Percentiles rank a stretch among this genome's conserved stretches.
Evolutionary conservation across 2,888 invertebrate genomes (phyloP).

Genomic region (Agrilus mali): DNA sequence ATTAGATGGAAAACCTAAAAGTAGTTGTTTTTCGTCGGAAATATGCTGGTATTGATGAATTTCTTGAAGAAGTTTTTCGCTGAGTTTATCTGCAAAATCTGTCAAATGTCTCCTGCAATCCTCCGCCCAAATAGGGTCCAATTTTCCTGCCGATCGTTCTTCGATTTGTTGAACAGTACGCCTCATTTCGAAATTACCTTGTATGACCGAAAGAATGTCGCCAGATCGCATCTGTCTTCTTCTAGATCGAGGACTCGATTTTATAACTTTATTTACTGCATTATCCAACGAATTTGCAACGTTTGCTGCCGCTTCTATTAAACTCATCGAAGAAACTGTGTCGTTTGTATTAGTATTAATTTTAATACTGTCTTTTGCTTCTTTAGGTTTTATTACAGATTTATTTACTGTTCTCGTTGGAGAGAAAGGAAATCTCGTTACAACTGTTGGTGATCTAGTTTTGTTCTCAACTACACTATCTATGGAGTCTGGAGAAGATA

Average conservation of each 20-base stretch:
- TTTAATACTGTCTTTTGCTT: not conserved
- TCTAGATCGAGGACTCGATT: conserved; percentile 45
- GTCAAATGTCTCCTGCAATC: conserved; percentile 58
- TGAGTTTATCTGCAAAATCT: conserved; percentile 71
- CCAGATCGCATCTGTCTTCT: conserved; percentile 39
- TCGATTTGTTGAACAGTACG: conserved; percentile 9
- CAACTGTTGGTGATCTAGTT: not conserved
- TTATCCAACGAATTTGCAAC: conserved; percentile 53
- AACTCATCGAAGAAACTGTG: conserved; percentile 31
- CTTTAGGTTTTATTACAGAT: not conserved
- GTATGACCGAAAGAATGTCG: conserved; percentile 31
- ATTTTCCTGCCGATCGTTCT: conserved; percentile 23
- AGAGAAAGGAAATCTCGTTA: conserved; percentile 13
- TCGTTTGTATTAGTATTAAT: conserved; percentile 5
- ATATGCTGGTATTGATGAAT: conserved; percentile 48
- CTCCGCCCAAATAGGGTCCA: conserved; percentile 41
- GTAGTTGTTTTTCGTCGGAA: conserved; percentile 36
- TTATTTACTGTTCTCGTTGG: conserved; percentile 6
- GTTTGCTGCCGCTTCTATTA: conserved; percentile 54
- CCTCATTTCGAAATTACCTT: conserved; percentile 12
- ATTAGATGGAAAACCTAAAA: conserved; percentile 25
- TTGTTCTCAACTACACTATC: conserved; percentile 49
- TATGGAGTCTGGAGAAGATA: conserved; percentile 77
- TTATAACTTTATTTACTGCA: conserved; percentile 54
- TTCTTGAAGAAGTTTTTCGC: conserved; percentile 66